Evolutionary conservation across 1,140 invertebrate species (phyloP).

Genomic region (Drosophila ogumai): DNA sequence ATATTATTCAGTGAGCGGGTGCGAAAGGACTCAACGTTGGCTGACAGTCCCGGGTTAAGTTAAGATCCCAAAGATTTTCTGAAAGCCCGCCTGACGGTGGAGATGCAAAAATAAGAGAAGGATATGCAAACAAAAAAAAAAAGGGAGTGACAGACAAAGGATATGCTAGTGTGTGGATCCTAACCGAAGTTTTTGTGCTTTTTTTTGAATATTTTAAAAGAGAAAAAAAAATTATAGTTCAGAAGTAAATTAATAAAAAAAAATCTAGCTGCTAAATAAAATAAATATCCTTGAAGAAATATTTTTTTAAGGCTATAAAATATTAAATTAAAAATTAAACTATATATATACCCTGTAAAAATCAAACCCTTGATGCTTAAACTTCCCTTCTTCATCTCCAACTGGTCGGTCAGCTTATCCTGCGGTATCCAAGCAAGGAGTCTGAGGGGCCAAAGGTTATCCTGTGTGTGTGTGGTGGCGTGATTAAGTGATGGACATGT

Average conservation of each 20-base stretch:
- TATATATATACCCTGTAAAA: background rate
- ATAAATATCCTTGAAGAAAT: background rate
- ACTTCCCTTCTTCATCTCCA: background rate
- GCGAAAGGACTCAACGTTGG: constrained; percentile 60
- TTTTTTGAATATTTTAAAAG: background rate
- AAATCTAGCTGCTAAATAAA: background rate
- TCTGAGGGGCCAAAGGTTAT: constrained; percentile 7
- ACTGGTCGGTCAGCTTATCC: constrained; percentile 17
- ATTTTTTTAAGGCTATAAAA: background rate
- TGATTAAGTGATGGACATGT: constrained; percentile 83
- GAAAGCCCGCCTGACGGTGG: constrained; percentile 25
- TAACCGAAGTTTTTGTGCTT: background rate
- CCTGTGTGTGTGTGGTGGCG: constrained; percentile 63
- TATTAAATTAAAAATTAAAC: background rate
- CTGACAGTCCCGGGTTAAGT: constrained; percentile 43
- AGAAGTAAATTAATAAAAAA: background rate
- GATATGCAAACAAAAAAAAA: constrained; percentile 10
- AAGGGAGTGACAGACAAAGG: background rate
- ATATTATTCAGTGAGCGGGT: constrained; percentile 70
- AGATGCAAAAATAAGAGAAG: constrained; percentile 6
- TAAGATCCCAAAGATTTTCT: constrained; percentile 34
- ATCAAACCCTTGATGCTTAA: background rate
- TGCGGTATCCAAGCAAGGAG: constrained; percentile 2
- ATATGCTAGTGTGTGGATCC: background rate
- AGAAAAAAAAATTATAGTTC: background rate